A percentile compares a stretch with the other conserved stretches of the same genome.
These are phyloP conservation scores for Malurus alboscapulatus DNA, from an alignment of 2,113 vertebrate genomes.

Conservation along the genomic window DNA sequence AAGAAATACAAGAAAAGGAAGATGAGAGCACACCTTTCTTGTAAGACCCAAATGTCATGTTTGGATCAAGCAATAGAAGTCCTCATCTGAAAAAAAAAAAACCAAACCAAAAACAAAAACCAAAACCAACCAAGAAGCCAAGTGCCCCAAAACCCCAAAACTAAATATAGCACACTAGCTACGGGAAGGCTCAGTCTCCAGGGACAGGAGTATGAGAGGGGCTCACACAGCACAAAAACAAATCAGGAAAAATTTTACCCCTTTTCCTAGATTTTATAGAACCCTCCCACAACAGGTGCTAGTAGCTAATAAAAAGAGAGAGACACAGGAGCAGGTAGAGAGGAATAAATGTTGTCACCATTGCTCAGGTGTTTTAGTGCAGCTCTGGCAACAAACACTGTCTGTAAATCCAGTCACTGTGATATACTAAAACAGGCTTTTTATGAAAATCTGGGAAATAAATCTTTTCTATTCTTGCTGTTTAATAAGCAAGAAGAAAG, in stretches of 20 bases:
- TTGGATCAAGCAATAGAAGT: background rate
- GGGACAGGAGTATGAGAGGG: fast-evolving
- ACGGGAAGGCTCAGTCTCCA: background rate
- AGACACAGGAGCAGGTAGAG: background rate
- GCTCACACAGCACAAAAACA: background rate
- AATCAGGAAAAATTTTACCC: fast-evolving
- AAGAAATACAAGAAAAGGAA: background rate
- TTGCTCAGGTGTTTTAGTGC: background rate
- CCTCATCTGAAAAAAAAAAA: background rate
- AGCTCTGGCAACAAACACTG: background rate
- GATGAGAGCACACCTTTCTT: background rate
- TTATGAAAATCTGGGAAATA: background rate
- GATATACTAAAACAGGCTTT: background rate
- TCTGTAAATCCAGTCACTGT: background rate
- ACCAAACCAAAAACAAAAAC: background rate
- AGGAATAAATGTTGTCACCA: background rate
- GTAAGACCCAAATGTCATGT: background rate
- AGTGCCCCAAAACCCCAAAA: background rate
- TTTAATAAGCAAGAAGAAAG: background rate
- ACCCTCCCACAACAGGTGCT: background rate
- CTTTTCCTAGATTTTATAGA: background rate
- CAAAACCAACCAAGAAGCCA: background rate
- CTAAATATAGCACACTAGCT: fast-evolving
- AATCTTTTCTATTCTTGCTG: background rate
- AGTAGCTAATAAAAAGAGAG: background rate